phyloP scores from a whole-genome alignment of 2,888 invertebrate genomes.

The Nasonovia ribisnigri region DNA sequence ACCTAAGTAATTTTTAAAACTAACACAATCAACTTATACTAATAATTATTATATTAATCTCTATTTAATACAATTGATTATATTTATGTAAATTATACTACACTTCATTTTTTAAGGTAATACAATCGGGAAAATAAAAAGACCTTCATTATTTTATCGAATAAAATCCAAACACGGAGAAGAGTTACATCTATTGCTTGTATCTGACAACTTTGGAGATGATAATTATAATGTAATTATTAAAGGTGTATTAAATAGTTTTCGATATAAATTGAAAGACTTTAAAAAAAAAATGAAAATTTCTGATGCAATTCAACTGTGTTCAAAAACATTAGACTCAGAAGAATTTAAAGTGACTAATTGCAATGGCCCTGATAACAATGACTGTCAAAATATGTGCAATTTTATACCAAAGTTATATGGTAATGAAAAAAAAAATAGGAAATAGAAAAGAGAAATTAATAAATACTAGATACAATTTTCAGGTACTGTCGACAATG shows the following conservation, averaged over 20 bases:
- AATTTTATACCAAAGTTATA: background rate
- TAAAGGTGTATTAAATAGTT: background rate
- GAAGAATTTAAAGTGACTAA: background rate
- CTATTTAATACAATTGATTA: background rate
- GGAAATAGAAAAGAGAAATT: background rate
- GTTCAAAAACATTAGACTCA: background rate
- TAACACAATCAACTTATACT: background rate
- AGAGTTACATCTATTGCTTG: background rate
- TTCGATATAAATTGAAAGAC: background rate
- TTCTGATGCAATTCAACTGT: background rate
- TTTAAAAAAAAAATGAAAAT: background rate
- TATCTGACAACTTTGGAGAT: conserved; percentile 1
- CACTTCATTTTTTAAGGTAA: background rate
- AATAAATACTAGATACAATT: background rate
- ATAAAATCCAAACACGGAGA: conserved; percentile 23
- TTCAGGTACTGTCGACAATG: background rate
- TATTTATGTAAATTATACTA: background rate
- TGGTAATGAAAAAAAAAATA: background rate
- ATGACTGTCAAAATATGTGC: conserved; percentile 41
- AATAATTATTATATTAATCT: background rate
- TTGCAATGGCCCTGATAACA: background rate
- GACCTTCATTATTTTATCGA: conserved; percentile 26
- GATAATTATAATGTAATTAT: background rate
- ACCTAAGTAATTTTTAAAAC: background rate
- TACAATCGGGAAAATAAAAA: background rate